Conservation (phyloP, 2,113 vertebrate species). For the Oceanodroma tethys region DNA sequence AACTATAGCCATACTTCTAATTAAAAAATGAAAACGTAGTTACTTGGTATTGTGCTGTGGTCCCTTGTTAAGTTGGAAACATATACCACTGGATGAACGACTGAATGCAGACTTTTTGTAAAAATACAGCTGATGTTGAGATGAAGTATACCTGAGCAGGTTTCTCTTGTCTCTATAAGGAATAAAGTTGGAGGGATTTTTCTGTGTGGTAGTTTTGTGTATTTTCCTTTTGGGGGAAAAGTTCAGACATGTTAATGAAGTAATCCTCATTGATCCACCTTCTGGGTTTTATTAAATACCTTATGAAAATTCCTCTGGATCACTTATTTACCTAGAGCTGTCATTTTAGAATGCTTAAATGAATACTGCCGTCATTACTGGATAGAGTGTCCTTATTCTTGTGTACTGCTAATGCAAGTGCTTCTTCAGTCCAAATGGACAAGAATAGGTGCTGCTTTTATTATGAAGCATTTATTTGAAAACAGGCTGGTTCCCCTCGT, state of each 20-base stretch:
- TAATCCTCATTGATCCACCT: background rate
- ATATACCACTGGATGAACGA: background rate
- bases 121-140: background rate
- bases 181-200: background rate
- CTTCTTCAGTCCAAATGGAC: background rate
- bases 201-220: background rate
- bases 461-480: background rate
- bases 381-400: background rate
- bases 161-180: background rate
- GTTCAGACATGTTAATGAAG: background rate
- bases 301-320: background rate
- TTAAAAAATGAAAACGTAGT: background rate
- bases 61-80: background rate
- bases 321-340: background rate
- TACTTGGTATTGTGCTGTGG: background rate
- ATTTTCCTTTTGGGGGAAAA: background rate
- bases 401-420: background rate
- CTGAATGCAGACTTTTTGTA: background rate
- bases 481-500: background rate
- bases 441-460: background rate
- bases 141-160: background rate
- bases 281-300: background rate
- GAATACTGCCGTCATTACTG: fast-evolving
- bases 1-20: background rate
- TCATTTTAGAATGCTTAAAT: background rate